Evolutionary conservation across 2,113 vertebrate genomes (phyloP), one percentile per base, ranked within the genome.

Genomic region (Eleginops maclovinus): DNA sequence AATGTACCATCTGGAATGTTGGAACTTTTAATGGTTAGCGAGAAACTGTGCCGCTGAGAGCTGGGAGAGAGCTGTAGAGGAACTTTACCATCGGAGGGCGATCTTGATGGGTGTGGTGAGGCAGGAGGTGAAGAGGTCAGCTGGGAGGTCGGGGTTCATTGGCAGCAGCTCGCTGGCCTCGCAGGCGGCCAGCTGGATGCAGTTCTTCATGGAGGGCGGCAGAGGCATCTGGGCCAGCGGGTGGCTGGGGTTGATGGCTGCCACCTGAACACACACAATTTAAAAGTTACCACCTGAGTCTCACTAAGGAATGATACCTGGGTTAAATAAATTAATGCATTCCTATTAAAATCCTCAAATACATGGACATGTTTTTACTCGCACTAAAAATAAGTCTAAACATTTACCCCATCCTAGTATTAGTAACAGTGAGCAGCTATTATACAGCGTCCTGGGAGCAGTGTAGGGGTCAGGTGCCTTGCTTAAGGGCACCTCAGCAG

Each of bases 41-140:
- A 16, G 9, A 63, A 26, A 17, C 8, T 17, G 19, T 41, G 36
- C 11, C 47, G 28, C 10, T n/a, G 17, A 55, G 16, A 1, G 61
- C 61, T 50, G 4, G 19, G 7, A 3, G 40, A 11, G 24, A 53
- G 40, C 3, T 12, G 1, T 31, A 10, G 21, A 28, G 47, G 40
- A 21, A n/a, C 4, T 0, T 97, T 89, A 99, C 98, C 98, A 99
- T 87, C 98, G 93, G 81, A 99, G 94, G 0, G 98, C 97, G 0
- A 99, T 99, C 91, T 98, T 99, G 95, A 99, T 99, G 40, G 98
- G 98, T 0, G 98, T 99, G 51, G 98, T 99, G 92, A 99, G 96
- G 93, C 98, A 99, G 60, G 98, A 98, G 0, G 98, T 99, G 95
- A 99, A 99, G 4, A 99, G 97, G 93, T 99, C 98, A 0, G 98